Conservation (phyloP, 2,797 vertebrate species). For the Avahi laniger region DNA sequence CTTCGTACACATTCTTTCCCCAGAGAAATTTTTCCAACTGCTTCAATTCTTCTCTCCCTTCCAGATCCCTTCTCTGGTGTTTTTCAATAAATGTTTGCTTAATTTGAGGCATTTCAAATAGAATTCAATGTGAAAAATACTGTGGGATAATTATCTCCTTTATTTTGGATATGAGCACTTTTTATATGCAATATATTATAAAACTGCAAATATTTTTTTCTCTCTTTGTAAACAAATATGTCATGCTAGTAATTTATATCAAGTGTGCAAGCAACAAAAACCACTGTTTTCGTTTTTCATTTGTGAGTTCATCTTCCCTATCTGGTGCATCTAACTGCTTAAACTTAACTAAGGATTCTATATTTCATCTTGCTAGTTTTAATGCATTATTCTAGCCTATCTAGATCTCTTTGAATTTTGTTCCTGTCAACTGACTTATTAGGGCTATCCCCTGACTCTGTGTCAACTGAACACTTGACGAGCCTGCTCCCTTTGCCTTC, state of each 20-base stretch:
- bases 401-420: constrained; percentile 14
- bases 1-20: background rate
- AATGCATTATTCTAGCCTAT: background rate
- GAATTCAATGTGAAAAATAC: constrained; percentile 8
- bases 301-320: background rate
- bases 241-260: constrained; percentile 39
- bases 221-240: background rate
- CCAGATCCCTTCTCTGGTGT: background rate
- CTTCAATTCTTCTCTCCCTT: background rate
- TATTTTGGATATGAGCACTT: constrained; percentile 7
- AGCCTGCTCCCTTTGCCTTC: background rate
- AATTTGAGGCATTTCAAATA: constrained; percentile 20
- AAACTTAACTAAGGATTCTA: background rate
- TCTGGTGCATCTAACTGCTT: background rate
- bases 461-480: background rate
- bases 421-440: background rate
- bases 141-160: background rate
- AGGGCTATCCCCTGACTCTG: background rate
- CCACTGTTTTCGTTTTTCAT: background rate
- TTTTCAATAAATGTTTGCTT: constrained; percentile 4
- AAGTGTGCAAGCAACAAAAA: constrained; percentile 19
- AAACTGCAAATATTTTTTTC: background rate
- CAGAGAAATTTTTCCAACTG: background rate
- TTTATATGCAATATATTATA: background rate
- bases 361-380: constrained; percentile 1